Conservation (phyloP, 2,113 vertebrate genomes). For the Panurus biarmicus region DNA sequence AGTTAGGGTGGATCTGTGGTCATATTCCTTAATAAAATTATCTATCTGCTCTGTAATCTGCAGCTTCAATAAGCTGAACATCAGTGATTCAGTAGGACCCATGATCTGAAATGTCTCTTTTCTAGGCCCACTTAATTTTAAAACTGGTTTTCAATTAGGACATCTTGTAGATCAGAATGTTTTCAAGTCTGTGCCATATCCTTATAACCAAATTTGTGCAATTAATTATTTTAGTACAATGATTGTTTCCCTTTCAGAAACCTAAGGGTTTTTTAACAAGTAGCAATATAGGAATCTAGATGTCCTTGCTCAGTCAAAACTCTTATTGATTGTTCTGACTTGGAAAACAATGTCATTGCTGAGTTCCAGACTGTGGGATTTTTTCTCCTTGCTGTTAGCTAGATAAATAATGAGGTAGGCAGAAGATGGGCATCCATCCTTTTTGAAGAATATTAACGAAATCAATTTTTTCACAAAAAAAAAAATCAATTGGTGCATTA, state of each 20-base stretch:
- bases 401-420: neutral
- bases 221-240: neutral
- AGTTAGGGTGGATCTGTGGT: neutral
- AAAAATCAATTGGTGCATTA: slow-evolving; percentile 45
- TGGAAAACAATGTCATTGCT: neutral
- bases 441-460: slow-evolving; percentile 14
- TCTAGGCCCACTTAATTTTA: neutral
- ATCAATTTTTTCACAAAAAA: neutral
- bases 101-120: neutral
- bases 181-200: neutral
- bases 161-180: neutral
- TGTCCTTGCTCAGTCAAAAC: neutral
- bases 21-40: neutral
- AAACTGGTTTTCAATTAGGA: neutral
- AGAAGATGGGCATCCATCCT: neutral
- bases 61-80: neutral
- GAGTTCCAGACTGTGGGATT: neutral
- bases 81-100: neutral
- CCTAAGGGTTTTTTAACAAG: neutral
- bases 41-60: neutral
- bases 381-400: neutral
- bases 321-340: slow-evolving; percentile 6
- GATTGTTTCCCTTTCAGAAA: neutral
- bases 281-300: neutral
- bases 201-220: neutral